Conservation (phyloP, 2,113 vertebrate genomes). For the Leptocoma aspasia region DNA sequence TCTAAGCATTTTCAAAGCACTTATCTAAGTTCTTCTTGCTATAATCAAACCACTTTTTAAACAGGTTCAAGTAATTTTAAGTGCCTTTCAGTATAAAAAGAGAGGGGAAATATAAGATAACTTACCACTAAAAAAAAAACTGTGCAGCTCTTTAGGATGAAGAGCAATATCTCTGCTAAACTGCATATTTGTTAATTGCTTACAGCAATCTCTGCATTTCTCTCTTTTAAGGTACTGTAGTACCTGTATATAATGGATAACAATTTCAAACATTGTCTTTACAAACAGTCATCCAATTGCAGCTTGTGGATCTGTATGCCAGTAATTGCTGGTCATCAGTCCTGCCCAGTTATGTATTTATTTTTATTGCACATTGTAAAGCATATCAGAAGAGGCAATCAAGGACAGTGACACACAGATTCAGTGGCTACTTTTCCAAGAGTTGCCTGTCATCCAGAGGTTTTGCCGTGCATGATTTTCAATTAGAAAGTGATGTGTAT, state of each 20-base stretch:
- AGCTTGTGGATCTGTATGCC: not conserved
- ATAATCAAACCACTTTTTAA: not conserved
- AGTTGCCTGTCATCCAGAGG: not conserved
- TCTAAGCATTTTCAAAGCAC: not conserved
- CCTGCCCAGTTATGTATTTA: not conserved
- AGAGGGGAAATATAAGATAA: not conserved
- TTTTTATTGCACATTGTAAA: not conserved
- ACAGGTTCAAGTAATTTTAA: not conserved
- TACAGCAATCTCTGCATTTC: not conserved
- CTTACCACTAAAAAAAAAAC: not conserved
- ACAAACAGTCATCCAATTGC: not conserved
- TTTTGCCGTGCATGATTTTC: not conserved
- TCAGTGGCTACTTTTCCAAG: not conserved
- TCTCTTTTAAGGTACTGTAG: not conserved
- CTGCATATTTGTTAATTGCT: not conserved
- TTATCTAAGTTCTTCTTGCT: not conserved
- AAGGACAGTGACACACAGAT: not conserved
- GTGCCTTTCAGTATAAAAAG: not conserved
- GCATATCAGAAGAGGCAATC: not conserved
- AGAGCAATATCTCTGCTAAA: not conserved
- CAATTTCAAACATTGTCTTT: not conserved
- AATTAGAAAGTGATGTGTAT: not conserved
- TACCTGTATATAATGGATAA: not conserved
- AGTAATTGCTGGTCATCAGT: not conserved
- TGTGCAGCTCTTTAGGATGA: not conserved